Evolutionary conservation across 2,888 invertebrate genomes (phyloP), one percentile per base, ranked within the genome.

Genomic region (Ornithoptera priamus): DNA sequence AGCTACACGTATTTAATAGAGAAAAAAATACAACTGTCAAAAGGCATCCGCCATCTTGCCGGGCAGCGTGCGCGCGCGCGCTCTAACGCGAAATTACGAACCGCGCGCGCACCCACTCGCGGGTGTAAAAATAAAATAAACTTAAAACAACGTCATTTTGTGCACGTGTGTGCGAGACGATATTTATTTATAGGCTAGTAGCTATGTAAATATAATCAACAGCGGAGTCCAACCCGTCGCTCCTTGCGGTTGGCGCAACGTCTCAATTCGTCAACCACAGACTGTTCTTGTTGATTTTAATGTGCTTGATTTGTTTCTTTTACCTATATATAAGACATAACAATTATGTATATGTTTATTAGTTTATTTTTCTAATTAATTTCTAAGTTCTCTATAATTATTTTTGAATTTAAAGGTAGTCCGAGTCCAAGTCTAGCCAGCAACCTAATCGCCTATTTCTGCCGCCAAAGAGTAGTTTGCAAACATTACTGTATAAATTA

Each of bases 151-250:
- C 92, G 91, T 90, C 90, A 90, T 86, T 85, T 88, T 89, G 85
- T 87, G 87, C 87, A 87, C 88, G 88, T 91, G 91, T 92, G 92
- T 85, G 92, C 83, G 92, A 85, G 89, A 87, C 86, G 81, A 88
- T 91, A 92, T 91, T 92, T 92, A 92, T 92, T 92, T 92, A 92
- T 92, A 92, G 92, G 87, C 88, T 89, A 89, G 89, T 89, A 90
- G 90, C 91, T 90, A 91, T 90, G 91, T 92, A 88, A 90, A 90
- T 89, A 88, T 85, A 86, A 84, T 85, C 84, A 86, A 87, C 84
- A 76, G 79, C 80, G 81, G 82, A 85, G 84, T 83, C 84, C 84
- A 82, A 84, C 81, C 79, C 81, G 84, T 80, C 80, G 80, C 82
- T 85, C 83, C 86, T 87, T 90, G 92, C 84, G 92, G 92, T 90